Conservation (phyloP, 1,140 invertebrate species). For the Pseudomyrmex gracilis region DNA sequence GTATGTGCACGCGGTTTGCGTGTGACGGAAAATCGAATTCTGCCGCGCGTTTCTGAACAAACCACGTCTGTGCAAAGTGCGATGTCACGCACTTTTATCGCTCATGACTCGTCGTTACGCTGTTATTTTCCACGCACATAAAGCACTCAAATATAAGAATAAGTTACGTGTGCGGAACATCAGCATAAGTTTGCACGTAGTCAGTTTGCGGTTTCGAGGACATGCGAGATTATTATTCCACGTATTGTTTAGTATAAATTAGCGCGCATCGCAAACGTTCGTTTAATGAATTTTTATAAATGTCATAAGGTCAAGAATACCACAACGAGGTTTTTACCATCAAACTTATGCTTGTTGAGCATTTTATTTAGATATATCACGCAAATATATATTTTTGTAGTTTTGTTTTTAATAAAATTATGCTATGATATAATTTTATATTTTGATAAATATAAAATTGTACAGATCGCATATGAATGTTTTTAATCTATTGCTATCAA, state of each 20-base stretch:
- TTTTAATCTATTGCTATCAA: too few species aligned
- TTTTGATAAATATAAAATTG: too few species aligned
- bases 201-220: not conserved
- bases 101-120: not conserved
- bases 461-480: too few species aligned
- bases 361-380: too few species aligned
- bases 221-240: not conserved
- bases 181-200: not conserved
- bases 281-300: not conserved
- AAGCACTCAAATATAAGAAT: not conserved
- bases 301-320: too few species aligned
- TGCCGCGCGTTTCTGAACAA: not conserved
- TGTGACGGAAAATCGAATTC: not conserved
- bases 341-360: too few species aligned
- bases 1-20: conserved; percentile 2
- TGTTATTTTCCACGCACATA: conserved; percentile 12
- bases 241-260: not conserved
- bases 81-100: not conserved
- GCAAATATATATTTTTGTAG: too few species aligned
- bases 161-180: not conserved
- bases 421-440: too few species aligned
- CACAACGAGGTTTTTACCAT: too few species aligned
- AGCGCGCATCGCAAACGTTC: too few species aligned
- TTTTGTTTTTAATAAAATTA: too few species aligned
- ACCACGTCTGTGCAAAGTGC: not conserved